Evolutionary conservation across 2,888 invertebrate species (phyloP), one percentile per base, ranked within the genome.

Genomic region (Prionchulus punctatus): DNA sequence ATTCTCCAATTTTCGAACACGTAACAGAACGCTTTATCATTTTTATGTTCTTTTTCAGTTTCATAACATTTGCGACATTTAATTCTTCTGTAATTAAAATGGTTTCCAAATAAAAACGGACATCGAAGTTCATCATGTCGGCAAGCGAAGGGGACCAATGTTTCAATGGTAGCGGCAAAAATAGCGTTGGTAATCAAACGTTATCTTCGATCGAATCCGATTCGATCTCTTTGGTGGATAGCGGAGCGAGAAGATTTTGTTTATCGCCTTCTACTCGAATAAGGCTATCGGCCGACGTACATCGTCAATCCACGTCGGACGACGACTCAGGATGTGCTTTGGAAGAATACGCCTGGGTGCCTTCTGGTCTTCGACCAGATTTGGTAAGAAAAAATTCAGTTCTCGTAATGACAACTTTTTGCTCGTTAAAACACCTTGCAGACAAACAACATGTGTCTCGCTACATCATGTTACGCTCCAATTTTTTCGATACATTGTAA

Each of bases 301-400:
- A 43, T 26, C 26, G 43, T 25, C 43, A 18, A 27, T 31, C 54
- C 26, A 43, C 47, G 1, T 89, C 88, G 60, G 96, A 96, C 72
- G 92, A 94, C 71, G 96, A 96, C 75, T 89, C 89, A 55, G 94
- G 96, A 12, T 96, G 94, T 72, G 92, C 92, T 26, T 76, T 96
- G 62, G 96, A 96, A 72, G 94, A 94, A 74, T 94, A 92, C 74
- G 90, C 91, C 1, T 96, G 94, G 94, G 89, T 94, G 60, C 96
- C 96, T 43, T 88, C 89, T 1, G 92, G 92, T 60, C 77, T 94
- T n/a, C 81, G 91, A 71, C 91, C 92, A 1, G 91, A 94, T 76
- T 91, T 92, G 83, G 94, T 94, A 73, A 75, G 71, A 58, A 18
- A n/a, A n/a, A n/a, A n/a, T n/a, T n/a, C n/a, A n/a, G n/a, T n/a